Evolutionary conservation across 2,113 vertebrate species (phyloP).

Genomic region (Ancistrus triradiatus): DNA sequence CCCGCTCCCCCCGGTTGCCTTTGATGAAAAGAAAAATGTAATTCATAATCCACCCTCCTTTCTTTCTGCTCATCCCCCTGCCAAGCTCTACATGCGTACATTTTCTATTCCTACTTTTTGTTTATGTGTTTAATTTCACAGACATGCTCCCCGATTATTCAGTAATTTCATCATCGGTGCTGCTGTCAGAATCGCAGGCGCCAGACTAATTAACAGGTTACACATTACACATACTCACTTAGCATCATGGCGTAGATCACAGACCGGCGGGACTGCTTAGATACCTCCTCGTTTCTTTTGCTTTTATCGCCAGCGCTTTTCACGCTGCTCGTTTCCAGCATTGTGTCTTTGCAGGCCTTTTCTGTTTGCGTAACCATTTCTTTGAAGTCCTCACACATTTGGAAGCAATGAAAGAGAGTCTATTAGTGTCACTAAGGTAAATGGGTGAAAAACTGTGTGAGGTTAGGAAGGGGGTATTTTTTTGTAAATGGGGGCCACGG

Average conservation of each 20-base stretch:
- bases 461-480: conserved; percentile 6
- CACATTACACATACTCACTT: conserved; percentile 2
- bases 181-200: conserved; percentile 38
- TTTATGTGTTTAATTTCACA: conserved; percentile 48
- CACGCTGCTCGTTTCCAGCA: conserved; percentile 19
- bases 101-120: conserved; percentile 51
- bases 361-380: conserved; percentile 4
- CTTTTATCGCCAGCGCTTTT: conserved; percentile 10
- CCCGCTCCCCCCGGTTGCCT: neutral
- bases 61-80: neutral
- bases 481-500: conserved; percentile 26
- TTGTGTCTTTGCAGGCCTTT: conserved; percentile 8
- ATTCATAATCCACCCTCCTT: conserved; percentile 17
- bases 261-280: neutral
- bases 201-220: conserved; percentile 41
- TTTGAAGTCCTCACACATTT: conserved; percentile 55
- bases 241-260: neutral
- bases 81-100: conserved; percentile 24
- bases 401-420: conserved; percentile 69
- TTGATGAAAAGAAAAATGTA: conserved; percentile 31
- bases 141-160: conserved; percentile 42
- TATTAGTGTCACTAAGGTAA: conserved; percentile 57
- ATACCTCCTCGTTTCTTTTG: neutral
- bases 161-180: conserved; percentile 38
- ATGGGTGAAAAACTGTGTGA: conserved; percentile 56